Evolutionary conservation across 1,140 invertebrate genomes (phyloP), one percentile per base, ranked within the genome.

Genomic region (Drosophila ambigua): DNA sequence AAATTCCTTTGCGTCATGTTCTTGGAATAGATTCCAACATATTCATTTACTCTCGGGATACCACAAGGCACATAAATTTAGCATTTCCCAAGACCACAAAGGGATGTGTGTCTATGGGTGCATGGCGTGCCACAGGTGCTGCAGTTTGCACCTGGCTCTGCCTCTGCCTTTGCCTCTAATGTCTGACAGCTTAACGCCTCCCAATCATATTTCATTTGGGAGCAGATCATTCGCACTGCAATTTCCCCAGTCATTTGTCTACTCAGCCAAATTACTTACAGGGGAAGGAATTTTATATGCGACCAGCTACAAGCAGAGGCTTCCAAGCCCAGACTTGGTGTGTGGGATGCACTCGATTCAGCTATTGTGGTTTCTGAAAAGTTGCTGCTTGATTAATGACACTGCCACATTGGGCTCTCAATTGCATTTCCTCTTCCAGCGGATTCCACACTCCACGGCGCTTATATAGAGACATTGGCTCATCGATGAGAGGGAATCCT

Each of bases 381-480:
- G 73, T 84, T 87, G 78, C 72, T 55, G 50, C 55, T 67, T 76
- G 72, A 76, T 67, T 76, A 76, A 76, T 76, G 72, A 64, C 61
- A 44, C 61, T 74, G 49, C 72, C 72, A 49, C 54, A 72, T 16
- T 28, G 61, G 52, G 61, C 71, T 75, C 74, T 75, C 72, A 74
- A 74, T 74, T 66, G 72, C 71, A 74, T 55, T 26, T 44, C 11
- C 46, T 57, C 66, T 39, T 16, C 35, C 35, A 26, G 13, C 53
- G 50, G 26, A 55, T 55, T 59, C 48, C 69, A 58, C 69, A 59
- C 52, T 57, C 44, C 16, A 24, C 44, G 28, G 24, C 23, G 15
- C 1, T 8, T 43, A n/a, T 16, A 16, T 0, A 39, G 11, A 11
- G 41, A 7, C 8, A n/a, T 5, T 54, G 24, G 24, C 43, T 28